Conservation (phyloP, 2,888 invertebrate genomes). For the Caradrina clavipalpis region DNA sequence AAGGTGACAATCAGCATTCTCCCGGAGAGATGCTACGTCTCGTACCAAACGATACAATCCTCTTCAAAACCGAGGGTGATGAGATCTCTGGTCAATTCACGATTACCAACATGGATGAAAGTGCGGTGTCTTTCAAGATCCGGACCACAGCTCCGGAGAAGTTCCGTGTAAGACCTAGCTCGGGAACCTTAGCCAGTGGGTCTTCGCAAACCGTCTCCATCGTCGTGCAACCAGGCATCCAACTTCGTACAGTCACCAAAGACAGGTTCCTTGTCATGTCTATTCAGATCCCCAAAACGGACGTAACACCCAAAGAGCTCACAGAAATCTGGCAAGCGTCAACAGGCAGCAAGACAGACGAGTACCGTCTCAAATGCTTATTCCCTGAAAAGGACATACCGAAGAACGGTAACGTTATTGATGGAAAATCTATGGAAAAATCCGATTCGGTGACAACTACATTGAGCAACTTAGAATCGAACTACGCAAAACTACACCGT, state of each 20-base stretch:
- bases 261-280: slow-evolving; percentile 98
- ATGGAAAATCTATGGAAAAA: slow-evolving; percentile 90
- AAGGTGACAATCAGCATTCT: slow-evolving; percentile 81
- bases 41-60: slow-evolving; percentile 93
- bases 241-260: slow-evolving; percentile 92
- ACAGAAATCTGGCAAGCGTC: slow-evolving; percentile 94
- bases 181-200: slow-evolving; percentile 93
- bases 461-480: slow-evolving; percentile 79
- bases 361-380: slow-evolving; percentile 94
- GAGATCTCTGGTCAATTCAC: slow-evolving; percentile 93
- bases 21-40: slow-evolving; percentile 91
- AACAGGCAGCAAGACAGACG: slow-evolving; percentile 92
- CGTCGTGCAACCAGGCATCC: slow-evolving; percentile 94
- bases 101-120: slow-evolving; percentile 93
- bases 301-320: slow-evolving; percentile 91
- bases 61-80: slow-evolving; percentile 92
- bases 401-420: slow-evolving; percentile 77
- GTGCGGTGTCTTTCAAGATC: slow-evolving; percentile 92
- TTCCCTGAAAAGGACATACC: slow-evolving; percentile 87
- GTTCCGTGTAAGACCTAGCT: slow-evolving; percentile 97
- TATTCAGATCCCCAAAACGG: slow-evolving; percentile 92
- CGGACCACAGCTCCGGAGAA: slow-evolving; percentile 99
- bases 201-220: slow-evolving; percentile 93
- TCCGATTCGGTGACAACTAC: slow-evolving; percentile 95
- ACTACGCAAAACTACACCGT: slow-evolving; percentile 77